These are phyloP conservation scores for Cosmia trapezina DNA, from an alignment of 2,888 invertebrate genomes.

Conservation along the genomic window DNA sequence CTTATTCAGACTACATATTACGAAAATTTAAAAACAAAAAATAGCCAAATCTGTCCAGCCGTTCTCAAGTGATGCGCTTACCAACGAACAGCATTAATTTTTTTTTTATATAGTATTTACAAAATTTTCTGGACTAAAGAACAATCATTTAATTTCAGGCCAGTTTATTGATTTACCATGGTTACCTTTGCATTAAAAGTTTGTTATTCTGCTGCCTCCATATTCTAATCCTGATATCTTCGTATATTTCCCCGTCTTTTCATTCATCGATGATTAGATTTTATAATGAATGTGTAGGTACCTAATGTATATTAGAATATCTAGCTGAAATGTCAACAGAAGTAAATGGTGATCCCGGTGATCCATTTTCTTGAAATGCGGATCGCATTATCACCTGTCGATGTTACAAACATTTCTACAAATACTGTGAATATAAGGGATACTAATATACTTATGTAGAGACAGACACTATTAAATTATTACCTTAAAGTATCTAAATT, in stretches of 20 bases:
- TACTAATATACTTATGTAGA: background rate
- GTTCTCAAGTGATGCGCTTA: no score
- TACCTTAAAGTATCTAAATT: background rate
- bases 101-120: no score
- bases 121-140: background rate
- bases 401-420: constrained; percentile 16
- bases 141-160: background rate
- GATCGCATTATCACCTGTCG: constrained; percentile 33
- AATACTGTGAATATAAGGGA: background rate
- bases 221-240: background rate
- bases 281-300: constrained; percentile 20
- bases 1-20: no score
- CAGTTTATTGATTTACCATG: background rate
- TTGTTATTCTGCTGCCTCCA: background rate
- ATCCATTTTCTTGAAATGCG: constrained; percentile 41
- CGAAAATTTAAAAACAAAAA: no score
- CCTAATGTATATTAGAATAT: constrained; percentile 11
- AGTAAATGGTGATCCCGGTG: constrained; percentile 36
- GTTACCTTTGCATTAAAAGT: background rate
- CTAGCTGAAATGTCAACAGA: constrained; percentile 28
- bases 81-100: no score
- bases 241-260: background rate
- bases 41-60: no score
- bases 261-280: constrained; percentile 6
- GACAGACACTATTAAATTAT: background rate